phyloP scores from a whole-genome alignment of 2,797 vertebrate species.

The Pagetopsis macropterus region DNA sequence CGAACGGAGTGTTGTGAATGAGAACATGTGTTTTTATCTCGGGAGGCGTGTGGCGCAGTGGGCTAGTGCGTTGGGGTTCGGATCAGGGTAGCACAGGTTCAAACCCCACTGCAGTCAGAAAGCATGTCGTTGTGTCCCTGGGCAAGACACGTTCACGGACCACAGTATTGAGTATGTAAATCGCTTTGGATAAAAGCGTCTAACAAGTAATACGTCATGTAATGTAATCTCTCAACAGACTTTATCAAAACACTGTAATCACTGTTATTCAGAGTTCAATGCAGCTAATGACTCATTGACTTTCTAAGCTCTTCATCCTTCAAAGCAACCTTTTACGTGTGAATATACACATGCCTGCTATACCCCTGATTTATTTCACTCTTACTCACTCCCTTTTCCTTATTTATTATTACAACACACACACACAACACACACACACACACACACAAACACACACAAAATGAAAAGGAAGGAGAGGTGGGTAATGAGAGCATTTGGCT shows the following conservation, averaged over 20 bases:
- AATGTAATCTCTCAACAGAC: not conserved
- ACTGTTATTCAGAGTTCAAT: constrained; percentile 5
- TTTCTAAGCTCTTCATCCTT: constrained; percentile 6
- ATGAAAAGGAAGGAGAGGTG: constrained; percentile 59
- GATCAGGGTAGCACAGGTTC: too few species aligned
- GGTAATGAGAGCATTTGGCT: constrained; percentile 71
- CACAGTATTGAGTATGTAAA: too few species aligned
- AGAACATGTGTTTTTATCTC: not conserved
- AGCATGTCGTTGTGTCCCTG: too few species aligned
- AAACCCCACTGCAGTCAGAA: too few species aligned
- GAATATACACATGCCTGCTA: constrained; percentile 28
- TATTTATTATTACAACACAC: constrained; percentile 40
- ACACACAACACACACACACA: constrained; percentile 14
- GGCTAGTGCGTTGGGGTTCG: too few species aligned
- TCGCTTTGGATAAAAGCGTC: too few species aligned
- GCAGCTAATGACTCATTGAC: constrained; percentile 44
- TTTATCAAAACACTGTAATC: constrained; percentile 7
- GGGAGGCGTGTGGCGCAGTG: too few species aligned
- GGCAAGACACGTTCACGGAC: too few species aligned
- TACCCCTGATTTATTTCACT: not conserved
- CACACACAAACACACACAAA: constrained; percentile 13
- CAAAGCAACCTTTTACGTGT: constrained; percentile 7
- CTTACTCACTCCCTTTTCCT: constrained; percentile 36
- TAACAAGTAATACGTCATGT: too few species aligned
- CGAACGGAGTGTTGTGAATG: too few species aligned